Conservation (phyloP, 2,113 vertebrate genomes). For the Alosa alosa region DNA sequence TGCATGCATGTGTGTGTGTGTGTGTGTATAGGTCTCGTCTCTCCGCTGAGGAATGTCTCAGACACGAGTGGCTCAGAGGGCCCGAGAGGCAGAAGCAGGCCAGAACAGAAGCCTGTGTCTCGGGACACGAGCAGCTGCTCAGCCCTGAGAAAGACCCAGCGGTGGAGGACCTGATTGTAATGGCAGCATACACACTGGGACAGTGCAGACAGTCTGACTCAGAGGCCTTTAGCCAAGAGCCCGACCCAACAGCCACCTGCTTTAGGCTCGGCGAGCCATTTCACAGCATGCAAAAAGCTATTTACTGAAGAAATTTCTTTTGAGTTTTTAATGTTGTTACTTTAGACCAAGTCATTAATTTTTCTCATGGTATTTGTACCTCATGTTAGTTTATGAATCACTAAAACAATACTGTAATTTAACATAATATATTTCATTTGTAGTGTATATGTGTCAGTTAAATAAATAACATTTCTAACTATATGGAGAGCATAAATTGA, state of each 20-base stretch:
- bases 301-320: no score
- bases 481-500: no score
- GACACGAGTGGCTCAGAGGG: conserved; percentile 77
- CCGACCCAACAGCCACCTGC: conserved; percentile 85
- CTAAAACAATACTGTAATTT: no score
- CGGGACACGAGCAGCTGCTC: conserved; percentile 56
- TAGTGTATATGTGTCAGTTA: no score
- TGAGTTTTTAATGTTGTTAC: no score
- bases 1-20: background rate
- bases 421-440: no score
- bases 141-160: no score
- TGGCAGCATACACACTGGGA: conserved; percentile 85
- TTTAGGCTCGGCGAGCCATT: conserved; percentile 90
- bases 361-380: no score
- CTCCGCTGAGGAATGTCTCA: conserved; percentile 84
- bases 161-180: conserved; percentile 81
- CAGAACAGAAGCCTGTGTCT: background rate
- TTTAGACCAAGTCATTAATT: no score
- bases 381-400: no score
- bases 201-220: conserved; percentile 88
- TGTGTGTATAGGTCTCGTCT: conserved; percentile 73
- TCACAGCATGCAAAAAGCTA: no score
- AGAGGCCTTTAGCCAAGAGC: conserved; percentile 75
- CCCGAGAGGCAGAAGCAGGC: conserved; percentile 30
- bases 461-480: no score